Evolutionary conservation across 2,888 invertebrate species (phyloP).

Genomic region (Drosophila niveifrons): DNA sequence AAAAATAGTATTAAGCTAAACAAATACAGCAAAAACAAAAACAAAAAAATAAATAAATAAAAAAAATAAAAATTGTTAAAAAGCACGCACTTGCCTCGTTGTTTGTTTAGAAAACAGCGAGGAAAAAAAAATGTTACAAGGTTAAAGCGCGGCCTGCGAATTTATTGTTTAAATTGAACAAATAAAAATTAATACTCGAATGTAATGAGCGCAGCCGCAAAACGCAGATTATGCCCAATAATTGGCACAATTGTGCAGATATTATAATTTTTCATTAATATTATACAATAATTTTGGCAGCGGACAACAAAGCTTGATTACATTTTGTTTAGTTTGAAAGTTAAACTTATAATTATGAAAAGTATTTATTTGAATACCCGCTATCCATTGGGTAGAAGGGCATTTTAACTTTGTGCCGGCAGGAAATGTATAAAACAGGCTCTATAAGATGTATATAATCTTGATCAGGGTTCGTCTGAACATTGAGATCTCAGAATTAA

Average conservation of each 20-base stretch:
- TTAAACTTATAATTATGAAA: too few species aligned
- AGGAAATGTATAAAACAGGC: too few species aligned
- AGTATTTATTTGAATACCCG: too few species aligned
- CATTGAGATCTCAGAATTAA: too few species aligned
- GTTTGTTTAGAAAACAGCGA: constrained; percentile 61
- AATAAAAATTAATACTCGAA: constrained; percentile 53
- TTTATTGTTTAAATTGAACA: constrained; percentile 63
- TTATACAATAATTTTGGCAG: background rate
- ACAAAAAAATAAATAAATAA: constrained; percentile 40
- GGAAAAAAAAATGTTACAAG: constrained; percentile 57
- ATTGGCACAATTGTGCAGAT: constrained; percentile 47
- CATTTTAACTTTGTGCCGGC: too few species aligned
- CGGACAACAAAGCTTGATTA: too few species aligned
- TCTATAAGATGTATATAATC: too few species aligned
- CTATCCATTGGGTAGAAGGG: too few species aligned
- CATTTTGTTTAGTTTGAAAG: too few species aligned
- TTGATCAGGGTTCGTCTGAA: too few species aligned
- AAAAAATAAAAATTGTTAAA: constrained; percentile 50
- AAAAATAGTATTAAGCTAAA: constrained; percentile 53
- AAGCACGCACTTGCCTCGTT: constrained; percentile 58
- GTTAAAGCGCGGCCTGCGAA: constrained; percentile 51
- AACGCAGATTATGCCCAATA: constrained; percentile 37
- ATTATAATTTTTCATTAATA: constrained; percentile 12
- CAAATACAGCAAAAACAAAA: constrained; percentile 49
- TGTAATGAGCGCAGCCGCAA: constrained; percentile 30